A percentile compares a stretch with the other conserved stretches of the same genome.
Evolutionary conservation across 2,113 vertebrate species (phyloP).

Genomic region (Sclerurus mexicanus): DNA sequence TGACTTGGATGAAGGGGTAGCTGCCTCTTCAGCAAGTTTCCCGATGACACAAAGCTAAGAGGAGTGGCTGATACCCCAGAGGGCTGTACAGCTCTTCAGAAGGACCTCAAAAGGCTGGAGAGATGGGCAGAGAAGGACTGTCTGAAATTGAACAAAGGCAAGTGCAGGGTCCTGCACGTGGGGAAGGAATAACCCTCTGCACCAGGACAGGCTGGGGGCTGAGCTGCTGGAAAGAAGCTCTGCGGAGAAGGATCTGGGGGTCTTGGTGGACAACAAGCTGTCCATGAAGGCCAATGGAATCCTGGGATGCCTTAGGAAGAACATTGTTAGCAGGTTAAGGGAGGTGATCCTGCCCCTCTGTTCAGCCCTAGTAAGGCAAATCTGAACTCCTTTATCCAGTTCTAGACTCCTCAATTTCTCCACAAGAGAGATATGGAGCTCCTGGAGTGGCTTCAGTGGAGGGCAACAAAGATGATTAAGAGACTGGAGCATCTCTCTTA

Average conservation of each 20-base stretch:
- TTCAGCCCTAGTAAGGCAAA: neutral
- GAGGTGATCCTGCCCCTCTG: neutral
- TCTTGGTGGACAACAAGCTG: neutral
- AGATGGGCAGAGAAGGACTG: neutral
- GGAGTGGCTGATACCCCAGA: fast-evolving
- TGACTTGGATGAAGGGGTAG: neutral
- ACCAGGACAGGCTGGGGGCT: too few species aligned
- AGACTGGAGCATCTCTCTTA: neutral
- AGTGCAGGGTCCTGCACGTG: neutral
- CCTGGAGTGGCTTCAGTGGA: fast-evolving
- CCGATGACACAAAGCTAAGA: neutral
- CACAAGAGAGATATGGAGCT: fast-evolving
- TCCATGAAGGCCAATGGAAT: neutral
- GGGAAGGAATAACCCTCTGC: neutral
- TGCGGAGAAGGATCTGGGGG: neutral
- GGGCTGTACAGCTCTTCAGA: neutral
- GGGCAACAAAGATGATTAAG: neutral
- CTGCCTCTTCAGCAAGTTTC: neutral
- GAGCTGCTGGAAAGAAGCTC: neutral
- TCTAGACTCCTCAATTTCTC: neutral
- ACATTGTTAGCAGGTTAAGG: fast-evolving
- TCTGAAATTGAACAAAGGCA: neutral
- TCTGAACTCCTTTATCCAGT: neutral
- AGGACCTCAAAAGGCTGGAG: neutral
- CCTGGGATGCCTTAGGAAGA: neutral